phyloP scores from a whole-genome alignment of 2,888 invertebrate genomes.

The Epistrophella euchroma region DNA sequence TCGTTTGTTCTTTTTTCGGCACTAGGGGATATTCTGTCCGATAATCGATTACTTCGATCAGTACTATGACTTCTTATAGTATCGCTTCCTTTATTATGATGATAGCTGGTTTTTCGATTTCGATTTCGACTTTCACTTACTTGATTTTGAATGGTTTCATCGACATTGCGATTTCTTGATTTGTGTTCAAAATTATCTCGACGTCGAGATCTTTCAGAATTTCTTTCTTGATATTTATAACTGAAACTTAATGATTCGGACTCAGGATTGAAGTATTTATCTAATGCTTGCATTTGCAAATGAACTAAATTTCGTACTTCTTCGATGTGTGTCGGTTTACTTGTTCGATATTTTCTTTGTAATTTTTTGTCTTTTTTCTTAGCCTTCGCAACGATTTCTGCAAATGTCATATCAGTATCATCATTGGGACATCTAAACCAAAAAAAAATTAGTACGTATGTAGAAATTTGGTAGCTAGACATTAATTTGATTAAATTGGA shows the following conservation, averaged over 20 bases:
- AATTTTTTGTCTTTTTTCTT: slow-evolving; percentile 79
- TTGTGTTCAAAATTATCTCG: neutral
- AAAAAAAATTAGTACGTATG: neutral
- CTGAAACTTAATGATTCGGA: neutral
- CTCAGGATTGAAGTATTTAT: slow-evolving; percentile 76
- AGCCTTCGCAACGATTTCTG: slow-evolving; percentile 80
- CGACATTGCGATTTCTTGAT: slow-evolving; percentile 39
- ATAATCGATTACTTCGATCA: neutral
- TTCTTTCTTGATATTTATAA: neutral
- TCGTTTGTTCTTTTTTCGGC: slow-evolving; percentile 15
- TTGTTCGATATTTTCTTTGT: slow-evolving; percentile 80
- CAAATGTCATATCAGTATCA: slow-evolving; percentile 78
- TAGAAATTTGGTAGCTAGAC: no score
- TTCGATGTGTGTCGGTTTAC: slow-evolving; percentile 81
- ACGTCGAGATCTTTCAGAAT: neutral
- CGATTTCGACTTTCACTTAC: neutral
- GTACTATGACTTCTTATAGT: neutral
- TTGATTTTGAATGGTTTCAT: slow-evolving; percentile 5
- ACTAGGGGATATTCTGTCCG: neutral
- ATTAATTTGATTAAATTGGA: neutral
- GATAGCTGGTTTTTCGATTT: neutral
- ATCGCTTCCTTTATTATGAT: slow-evolving; percentile 2
- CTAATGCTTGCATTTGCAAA: slow-evolving; percentile 82
- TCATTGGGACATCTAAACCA: slow-evolving; percentile 61
- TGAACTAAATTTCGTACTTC: slow-evolving; percentile 81